Percentiles rank a stretch among this genome's conserved stretches.
These are phyloP conservation scores for Cardinalis cardinalis DNA, from an alignment of 2,113 vertebrate species.

Conservation along the genomic window DNA sequence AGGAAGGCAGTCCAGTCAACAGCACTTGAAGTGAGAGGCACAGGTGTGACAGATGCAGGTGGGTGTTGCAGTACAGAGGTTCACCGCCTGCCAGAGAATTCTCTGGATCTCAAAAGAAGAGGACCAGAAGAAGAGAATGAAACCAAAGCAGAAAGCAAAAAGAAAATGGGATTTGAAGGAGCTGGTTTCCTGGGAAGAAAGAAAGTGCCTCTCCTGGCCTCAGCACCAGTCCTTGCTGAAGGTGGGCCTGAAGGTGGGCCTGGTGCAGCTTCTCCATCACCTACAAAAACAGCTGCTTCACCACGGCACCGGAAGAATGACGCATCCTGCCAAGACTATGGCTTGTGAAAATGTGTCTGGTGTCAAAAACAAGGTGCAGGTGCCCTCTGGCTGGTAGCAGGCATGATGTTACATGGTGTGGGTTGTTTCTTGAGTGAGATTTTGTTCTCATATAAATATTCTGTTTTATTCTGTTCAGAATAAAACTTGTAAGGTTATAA, in stretches of 20 bases:
- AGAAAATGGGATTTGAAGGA: constrained; percentile 86
- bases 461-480: not conserved
- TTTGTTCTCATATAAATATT: not conserved
- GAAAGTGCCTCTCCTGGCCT: constrained; percentile 80
- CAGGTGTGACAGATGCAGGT: constrained; percentile 60
- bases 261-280: constrained; percentile 85
- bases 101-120: constrained; percentile 77
- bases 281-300: constrained; percentile 87
- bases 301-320: constrained; percentile 88
- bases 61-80: constrained; percentile 60
- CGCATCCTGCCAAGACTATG: constrained; percentile 81
- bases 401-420: not conserved
- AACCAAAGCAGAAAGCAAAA: constrained; percentile 74
- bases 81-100: constrained; percentile 70
- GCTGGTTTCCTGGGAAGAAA: constrained; percentile 85
- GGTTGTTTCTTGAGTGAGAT: not conserved
- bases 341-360: constrained; percentile 69
- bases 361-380: not conserved
- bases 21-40: constrained; percentile 66
- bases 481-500: not conserved
- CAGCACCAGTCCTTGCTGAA: constrained; percentile 78
- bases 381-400: constrained; percentile 13
- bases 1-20: constrained; percentile 64
- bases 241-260: constrained; percentile 80
- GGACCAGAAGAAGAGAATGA: constrained; percentile 78